These are phyloP conservation scores for Paedocypris micromegethes DNA, from an alignment of 2,797 vertebrate species.

Conservation along the genomic window DNA sequence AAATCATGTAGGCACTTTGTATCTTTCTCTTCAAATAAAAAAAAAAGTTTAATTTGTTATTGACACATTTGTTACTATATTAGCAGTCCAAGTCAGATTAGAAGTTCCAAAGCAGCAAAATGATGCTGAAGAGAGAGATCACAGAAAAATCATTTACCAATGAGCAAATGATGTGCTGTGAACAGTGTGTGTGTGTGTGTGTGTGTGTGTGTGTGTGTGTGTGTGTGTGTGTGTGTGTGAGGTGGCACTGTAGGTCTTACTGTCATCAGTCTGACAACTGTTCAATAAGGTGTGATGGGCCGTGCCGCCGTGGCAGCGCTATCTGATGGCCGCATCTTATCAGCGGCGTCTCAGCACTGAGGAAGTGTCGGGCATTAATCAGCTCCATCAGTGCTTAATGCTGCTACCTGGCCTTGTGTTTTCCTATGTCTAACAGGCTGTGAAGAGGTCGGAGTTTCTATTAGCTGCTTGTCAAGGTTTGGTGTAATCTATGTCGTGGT, in stretches of 20 bases:
- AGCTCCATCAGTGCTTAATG: slow-evolving; percentile 38
- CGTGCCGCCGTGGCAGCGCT: slow-evolving; percentile 36
- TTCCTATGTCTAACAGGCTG: slow-evolving; percentile 8
- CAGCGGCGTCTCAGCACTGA: slow-evolving; percentile 31
- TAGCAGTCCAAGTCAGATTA: too few species aligned
- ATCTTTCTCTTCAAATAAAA: too few species aligned
- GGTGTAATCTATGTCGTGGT: slow-evolving; percentile 20
- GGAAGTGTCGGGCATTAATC: slow-evolving; percentile 44
- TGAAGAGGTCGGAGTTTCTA: slow-evolving; percentile 21
- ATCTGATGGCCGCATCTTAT: slow-evolving; percentile 48
- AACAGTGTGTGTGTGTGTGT: too few species aligned
- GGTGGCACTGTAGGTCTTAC: slow-evolving; percentile 26
- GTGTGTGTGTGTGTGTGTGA: slow-evolving; percentile 3
- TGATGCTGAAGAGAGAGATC: too few species aligned
- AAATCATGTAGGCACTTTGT: too few species aligned
- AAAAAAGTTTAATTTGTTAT: too few species aligned
- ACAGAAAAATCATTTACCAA: too few species aligned
- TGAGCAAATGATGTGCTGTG: too few species aligned
- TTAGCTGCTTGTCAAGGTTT: slow-evolving; percentile 29
- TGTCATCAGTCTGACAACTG: slow-evolving; percentile 42
- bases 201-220: not conserved
- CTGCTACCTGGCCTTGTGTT: slow-evolving; percentile 22
- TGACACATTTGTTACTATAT: too few species aligned
- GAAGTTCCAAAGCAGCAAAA: too few species aligned
- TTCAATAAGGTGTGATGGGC: slow-evolving; percentile 45